Evolutionary conservation across 2,797 vertebrate species (phyloP).

Genomic region (Gymnoscopelus braueri): DNA sequence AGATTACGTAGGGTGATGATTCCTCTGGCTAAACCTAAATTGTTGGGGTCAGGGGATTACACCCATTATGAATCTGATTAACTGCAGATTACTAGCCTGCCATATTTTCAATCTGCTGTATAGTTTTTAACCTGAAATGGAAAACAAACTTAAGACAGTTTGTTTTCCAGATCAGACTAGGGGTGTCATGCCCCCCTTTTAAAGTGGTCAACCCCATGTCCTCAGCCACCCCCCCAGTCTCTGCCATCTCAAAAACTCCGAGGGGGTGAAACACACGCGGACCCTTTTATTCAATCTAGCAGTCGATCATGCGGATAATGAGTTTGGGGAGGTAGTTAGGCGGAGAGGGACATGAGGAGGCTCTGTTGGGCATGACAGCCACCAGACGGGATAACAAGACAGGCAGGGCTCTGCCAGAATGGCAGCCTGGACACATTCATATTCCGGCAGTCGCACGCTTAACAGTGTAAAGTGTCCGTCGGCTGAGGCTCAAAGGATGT

Average conservation of each 20-base stretch:
- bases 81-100: no score
- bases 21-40: no score
- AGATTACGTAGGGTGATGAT: no score
- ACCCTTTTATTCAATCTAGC: constrained; percentile 64
- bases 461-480: background rate
- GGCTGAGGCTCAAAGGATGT: constrained; percentile 6
- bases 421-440: constrained; percentile 28
- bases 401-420: constrained; percentile 17
- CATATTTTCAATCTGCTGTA: no score
- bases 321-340: constrained; percentile 65
- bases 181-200: no score
- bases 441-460: constrained; percentile 14
- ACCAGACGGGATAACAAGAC: constrained; percentile 55
- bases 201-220: constrained; percentile 45
- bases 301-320: constrained; percentile 75
- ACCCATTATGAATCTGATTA: no score
- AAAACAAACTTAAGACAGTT: no score
- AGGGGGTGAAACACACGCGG: constrained; percentile 60
- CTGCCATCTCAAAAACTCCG: constrained; percentile 44
- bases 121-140: no score
- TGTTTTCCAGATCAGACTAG: no score
- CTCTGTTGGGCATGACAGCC: constrained; percentile 45
- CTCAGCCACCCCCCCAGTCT: constrained; percentile 10
- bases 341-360: constrained; percentile 39
- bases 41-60: no score